These are phyloP conservation scores for Hippocampus guttulatus DNA, from an alignment of 2,113 vertebrate species.

Conservation along the genomic window DNA sequence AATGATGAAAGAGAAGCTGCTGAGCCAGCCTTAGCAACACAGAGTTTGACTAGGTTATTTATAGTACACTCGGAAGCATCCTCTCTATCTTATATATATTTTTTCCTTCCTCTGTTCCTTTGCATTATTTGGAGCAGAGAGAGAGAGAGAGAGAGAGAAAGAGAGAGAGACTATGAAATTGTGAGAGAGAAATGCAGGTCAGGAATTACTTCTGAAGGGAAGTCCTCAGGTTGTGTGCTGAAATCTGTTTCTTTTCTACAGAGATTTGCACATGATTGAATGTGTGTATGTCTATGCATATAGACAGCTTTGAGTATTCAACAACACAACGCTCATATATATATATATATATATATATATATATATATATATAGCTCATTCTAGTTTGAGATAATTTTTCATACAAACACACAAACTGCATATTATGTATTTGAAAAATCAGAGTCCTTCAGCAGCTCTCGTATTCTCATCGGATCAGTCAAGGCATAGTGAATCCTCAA, in stretches of 20 bases:
- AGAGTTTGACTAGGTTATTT: constrained; percentile 72
- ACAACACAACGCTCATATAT: background rate
- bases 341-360: background rate
- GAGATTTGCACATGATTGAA: background rate
- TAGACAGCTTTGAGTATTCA: background rate
- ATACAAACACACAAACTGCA: background rate
- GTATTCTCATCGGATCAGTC: too few relatives aligned
- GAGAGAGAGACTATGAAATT: background rate
- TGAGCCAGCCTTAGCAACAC: constrained; percentile 77
- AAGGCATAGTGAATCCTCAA: too few relatives aligned
- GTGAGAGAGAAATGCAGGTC: constrained; percentile 15
- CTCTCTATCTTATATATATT: constrained; percentile 49
- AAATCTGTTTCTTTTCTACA: constrained; percentile 23
- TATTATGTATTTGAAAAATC: too few relatives aligned
- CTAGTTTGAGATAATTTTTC: background rate
- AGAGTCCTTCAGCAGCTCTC: too few relatives aligned
- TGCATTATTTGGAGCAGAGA: constrained; percentile 53
- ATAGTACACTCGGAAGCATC: constrained; percentile 68
- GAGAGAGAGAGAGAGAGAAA: background rate
- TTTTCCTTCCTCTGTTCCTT: constrained; percentile 36
- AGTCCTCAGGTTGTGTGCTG: constrained; percentile 47
- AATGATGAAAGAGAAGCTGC: constrained; percentile 56
- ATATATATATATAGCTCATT: background rate
- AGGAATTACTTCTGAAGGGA: constrained; percentile 35
- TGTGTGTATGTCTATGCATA: background rate